phyloP scores from a whole-genome alignment of 2,888 invertebrate genomes.

The Gryllus longicercus region DNA sequence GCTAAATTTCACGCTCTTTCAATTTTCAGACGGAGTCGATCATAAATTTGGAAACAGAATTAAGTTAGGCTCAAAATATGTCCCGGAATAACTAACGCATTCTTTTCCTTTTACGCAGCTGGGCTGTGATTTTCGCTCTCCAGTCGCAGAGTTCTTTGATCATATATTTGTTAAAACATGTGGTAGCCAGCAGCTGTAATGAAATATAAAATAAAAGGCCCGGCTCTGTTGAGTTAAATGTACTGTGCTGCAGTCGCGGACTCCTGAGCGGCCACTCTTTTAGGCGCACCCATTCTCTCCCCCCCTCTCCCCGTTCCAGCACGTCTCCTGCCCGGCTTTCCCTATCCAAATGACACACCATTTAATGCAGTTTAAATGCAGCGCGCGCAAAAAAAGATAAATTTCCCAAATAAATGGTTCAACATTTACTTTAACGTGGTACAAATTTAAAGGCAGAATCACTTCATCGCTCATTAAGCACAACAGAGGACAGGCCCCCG shows the following conservation, averaged over 20 bases:
- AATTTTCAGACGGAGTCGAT: slow-evolving; percentile 9
- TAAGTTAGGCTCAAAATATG: not conserved
- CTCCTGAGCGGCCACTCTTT: not conserved
- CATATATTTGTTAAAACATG: slow-evolving; percentile 17
- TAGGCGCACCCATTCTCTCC: not conserved
- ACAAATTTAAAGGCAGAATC: slow-evolving; percentile 17
- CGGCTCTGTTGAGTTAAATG: not conserved
- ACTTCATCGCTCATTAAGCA: slow-evolving; percentile 17
- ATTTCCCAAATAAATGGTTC: slow-evolving; percentile 5
- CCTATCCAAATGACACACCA: not conserved
- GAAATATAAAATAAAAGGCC: slow-evolving; percentile 7
- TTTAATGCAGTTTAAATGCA: slow-evolving; percentile 17
- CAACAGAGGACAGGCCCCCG: not conserved
- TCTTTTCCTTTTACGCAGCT: not conserved
- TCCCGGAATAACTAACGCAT: slow-evolving; percentile 3
- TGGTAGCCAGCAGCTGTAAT: not conserved
- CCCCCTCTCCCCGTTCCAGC: not conserved
- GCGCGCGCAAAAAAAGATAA: not conserved
- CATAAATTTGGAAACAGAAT: slow-evolving; percentile 7
- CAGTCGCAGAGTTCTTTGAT: not conserved
- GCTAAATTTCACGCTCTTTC: slow-evolving; percentile 17
- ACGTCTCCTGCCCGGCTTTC: not conserved
- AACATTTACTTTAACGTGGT: slow-evolving; percentile 17
- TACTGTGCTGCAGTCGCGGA: not conserved
- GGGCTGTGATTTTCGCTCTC: not conserved